Percentiles rank a stretch among this genome's conserved stretches.
Conservation (phyloP, 2,113 vertebrate genomes). For the Astur gentilis region DNA sequence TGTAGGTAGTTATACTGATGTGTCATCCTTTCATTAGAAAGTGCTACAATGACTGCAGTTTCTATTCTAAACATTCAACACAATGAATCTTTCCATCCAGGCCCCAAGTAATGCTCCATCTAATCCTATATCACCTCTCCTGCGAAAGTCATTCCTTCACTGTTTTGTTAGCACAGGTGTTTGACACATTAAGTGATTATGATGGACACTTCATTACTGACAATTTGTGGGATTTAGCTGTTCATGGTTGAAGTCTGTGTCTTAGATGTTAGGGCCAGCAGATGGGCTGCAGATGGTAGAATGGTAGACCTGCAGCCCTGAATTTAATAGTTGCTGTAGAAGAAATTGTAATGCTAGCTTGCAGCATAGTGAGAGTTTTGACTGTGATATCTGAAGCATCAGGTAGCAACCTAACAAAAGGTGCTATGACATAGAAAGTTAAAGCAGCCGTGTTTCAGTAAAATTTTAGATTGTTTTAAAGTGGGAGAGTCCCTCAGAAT, state of each 20-base stretch:
- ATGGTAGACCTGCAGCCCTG: conserved; percentile 14
- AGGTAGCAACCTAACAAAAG: background rate
- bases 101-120: background rate
- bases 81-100: background rate
- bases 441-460: background rate
- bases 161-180: background rate
- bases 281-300: conserved; percentile 21
- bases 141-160: background rate
- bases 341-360: background rate
- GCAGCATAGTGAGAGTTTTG: background rate
- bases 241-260: background rate
- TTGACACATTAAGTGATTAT: background rate
- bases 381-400: background rate
- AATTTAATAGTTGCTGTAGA: conserved; percentile 11
- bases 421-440: background rate
- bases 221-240: background rate
- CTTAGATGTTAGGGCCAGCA: conserved; percentile 32
- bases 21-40: background rate
- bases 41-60: background rate
- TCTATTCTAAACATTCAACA: background rate
- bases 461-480: background rate
- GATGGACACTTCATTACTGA: conserved; percentile 37
- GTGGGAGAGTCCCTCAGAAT: background rate
- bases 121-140: background rate
- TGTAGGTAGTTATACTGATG: background rate